phyloP scores from a whole-genome alignment of 92 coral and sea anemone genomes.

The Metridium senile region DNA sequence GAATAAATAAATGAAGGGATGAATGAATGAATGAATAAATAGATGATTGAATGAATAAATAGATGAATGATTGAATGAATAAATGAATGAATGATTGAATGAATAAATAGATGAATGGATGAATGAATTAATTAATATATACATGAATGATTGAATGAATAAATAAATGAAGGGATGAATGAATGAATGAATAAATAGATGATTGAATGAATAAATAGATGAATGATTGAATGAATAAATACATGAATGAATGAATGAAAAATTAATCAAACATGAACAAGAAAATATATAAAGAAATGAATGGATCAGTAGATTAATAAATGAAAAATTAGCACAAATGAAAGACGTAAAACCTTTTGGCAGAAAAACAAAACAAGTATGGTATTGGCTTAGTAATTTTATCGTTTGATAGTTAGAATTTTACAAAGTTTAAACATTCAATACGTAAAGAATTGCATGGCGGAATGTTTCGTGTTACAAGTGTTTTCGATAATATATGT shows the following conservation, averaged over 20 bases:
- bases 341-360: too few relatives aligned
- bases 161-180: background rate
- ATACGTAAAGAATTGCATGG: too few relatives aligned
- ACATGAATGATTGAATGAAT: background rate
- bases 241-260: background rate
- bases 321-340: background rate
- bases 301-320: background rate
- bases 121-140: background rate
- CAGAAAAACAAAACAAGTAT: too few relatives aligned
- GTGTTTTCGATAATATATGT: too few relatives aligned
- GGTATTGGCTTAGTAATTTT: too few relatives aligned
- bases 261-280: too few relatives aligned
- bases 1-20: background rate
- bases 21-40: background rate
- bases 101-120: background rate
- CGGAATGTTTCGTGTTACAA: too few relatives aligned
- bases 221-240: background rate
- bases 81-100: background rate
- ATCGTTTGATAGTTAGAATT: too few relatives aligned
- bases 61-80: background rate
- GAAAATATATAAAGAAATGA: background rate
- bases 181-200: too few relatives aligned
- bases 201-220: background rate
- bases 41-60: background rate
- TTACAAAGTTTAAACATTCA: too few relatives aligned